Percentiles rank a stretch among this genome's conserved stretches.
phyloP scores from a whole-genome alignment of 2,113 vertebrate species.

The Vulpes ferrilata region DNA sequence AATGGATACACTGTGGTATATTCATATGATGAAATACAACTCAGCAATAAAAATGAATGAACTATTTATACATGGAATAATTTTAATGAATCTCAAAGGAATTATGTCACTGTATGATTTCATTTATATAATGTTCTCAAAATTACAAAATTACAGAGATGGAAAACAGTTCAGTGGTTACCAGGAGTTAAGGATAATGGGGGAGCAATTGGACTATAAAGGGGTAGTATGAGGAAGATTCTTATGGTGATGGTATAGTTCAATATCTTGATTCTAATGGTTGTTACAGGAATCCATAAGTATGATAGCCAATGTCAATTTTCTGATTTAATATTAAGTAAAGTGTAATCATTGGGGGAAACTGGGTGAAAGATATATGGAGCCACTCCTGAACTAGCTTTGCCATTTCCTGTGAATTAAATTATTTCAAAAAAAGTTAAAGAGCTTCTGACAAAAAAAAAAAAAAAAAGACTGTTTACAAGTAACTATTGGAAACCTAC shows the following conservation, averaged over 20 bases:
- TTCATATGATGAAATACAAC: not conserved
- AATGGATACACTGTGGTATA: not conserved
- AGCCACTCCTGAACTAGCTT: not conserved
- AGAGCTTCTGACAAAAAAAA: not conserved
- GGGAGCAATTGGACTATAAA: not conserved
- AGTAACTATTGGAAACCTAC: not conserved
- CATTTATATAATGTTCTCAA: not conserved
- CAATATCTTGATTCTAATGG: not conserved
- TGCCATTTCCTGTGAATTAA: conserved; percentile 36
- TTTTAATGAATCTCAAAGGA: not conserved
- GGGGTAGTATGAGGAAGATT: not conserved
- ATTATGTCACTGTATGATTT: not conserved
- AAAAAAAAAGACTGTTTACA: not conserved
- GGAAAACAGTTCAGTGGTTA: not conserved
- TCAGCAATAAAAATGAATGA: conserved; percentile 4
- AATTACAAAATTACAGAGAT: conserved; percentile 28
- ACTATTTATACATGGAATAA: not conserved
- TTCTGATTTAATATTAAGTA: not conserved
- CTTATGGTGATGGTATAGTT: not conserved
- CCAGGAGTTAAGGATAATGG: not conserved
- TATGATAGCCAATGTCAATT: not conserved
- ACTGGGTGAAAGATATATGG: not conserved
- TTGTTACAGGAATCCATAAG: not conserved
- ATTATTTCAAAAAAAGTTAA: conserved; percentile 33
- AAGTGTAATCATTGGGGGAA: not conserved